Evolutionary conservation across 2,888 invertebrate species (phyloP), one percentile per base, ranked within the genome.

Genomic region (Lypha dubia): DNA sequence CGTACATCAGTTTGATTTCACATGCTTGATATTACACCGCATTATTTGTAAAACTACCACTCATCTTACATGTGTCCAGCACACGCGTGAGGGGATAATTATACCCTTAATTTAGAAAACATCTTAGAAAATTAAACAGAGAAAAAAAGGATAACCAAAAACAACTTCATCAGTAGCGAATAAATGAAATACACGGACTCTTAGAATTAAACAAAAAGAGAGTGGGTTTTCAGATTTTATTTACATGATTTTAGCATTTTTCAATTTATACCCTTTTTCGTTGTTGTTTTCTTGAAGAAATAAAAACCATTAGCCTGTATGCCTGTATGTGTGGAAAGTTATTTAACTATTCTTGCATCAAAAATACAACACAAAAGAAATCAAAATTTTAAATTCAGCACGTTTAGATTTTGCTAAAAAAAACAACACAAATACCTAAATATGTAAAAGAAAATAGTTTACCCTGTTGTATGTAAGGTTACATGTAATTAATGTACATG

Each of bases 31-130:
- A 80, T 80, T 71, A 58, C 62, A 76, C 8, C 65, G 35, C 35
- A 20, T 71, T 11, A 63, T 35, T 17, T 68, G 17, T 49, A 46
- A 63, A 41, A 22, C 46, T 44, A 53, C 71, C 15, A 68, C 38
- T 35, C 46, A 41, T 49, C 62, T 22, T 2, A 41, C 41, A 38
- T 77, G 49, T 44, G 8, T 7, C 46, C 15, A 58, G 24, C 38
- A 58, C 62, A 80, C 84, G 76, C 71, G 67, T 80, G 76, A 84
- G 73, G 76, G 73, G 76, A 80, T 67, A 84, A 84, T 84, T 80
- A 84, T 67, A 84, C 67, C 80, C 80, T 84, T 76, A 71, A 60
- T 67, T 83, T 46, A 65, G 70, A 38, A 84, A 70, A 80, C 73
- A 77, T 84, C 84, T 84, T 84, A 67, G 58, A 53, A 76, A 20